Base-by-base conservation (phyloP, 53 echinoderm and acorn worm genomes). In the Echinometra lucunter region DNA sequence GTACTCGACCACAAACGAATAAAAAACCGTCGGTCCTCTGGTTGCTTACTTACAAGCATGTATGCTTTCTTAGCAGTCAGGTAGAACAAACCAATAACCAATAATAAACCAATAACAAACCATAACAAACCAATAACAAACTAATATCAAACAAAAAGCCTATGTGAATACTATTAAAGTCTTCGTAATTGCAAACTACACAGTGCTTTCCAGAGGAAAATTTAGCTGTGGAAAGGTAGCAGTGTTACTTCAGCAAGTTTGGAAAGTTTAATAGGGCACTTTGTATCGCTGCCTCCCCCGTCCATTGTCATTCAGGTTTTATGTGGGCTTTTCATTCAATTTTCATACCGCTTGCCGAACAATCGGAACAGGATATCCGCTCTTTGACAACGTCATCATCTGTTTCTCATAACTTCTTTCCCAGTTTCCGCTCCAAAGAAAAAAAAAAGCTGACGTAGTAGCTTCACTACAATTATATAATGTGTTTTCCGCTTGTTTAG, bases 351-450 rank as follows among this genome's bases (percentile, higher is more conserved):
- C 85, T 49, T 49, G 49, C 1, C 49, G 49, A 53, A 45, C 49
- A 85, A 85, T 6, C 45, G 49, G 85, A 28, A 85, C 30, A 49
- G 85, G 85, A 85, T n/a, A 47, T 85, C 85, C 85, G 25, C 85
- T 37, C 27, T 49, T 49, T 47, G 47, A 47, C 49, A n/a, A 85
- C 85, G 85, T 85, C 85, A 85, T 49, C 85, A 28, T 85, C 38
- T 38, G 78, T 19, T 4, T 40, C 32, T 72, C 72, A 72, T 72
- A 21, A 40, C 75, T 75, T 78, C 40, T 78, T 78, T 78, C 3
- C 32, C 28, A 69, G 69, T 42, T 78, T 40, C 78, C 40, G 40
- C 6, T 16, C 72, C 42, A 19, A 40, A 78, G 21, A 78, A 35
- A 2, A 21, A 78, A 42, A 78, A 35, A 2, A 21, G 78, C 21